Evolutionary conservation across 2,797 vertebrate species (phyloP), one percentile per base, ranked within the genome.

Genomic region (Chloroceryle amazona): DNA sequence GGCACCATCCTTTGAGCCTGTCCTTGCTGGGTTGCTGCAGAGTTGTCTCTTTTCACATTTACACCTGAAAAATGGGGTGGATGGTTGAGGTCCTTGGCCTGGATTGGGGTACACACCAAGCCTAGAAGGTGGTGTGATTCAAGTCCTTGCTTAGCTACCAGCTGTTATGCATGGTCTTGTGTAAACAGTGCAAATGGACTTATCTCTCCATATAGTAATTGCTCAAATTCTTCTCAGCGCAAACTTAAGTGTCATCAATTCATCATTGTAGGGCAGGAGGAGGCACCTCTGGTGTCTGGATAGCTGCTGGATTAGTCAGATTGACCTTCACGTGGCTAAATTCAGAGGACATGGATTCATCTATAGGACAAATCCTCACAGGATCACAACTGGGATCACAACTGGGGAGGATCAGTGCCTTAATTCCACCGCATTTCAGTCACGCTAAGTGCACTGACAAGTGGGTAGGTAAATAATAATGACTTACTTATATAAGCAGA

Each of bases 171-270:
- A 15, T 1, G 1, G 4, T 31, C 44, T 23, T 47, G 13, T 26
- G 23, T 29, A 83, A 88, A 6, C 9, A 1, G 0, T 5, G 6
- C 0, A 1, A n/a, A 10, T 4, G 12, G 5, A 61, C 46, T 44
- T 57, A 1, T 14, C 31, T 52, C 13, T 79, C 19, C 22, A 13
- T 0, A 1, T 35, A 51, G 13, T 73, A 68, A 41, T 44, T 31
- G 16, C 14, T 22, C 9, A 51, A 20, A 22, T 75, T 81, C 23
- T 81, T 67, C 13, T 14, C 18, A 20, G 49, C 13, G 5, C 28
- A 71, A 74, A 60, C 1, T 0, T 5, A 17, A 67, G 8, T 67
- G 39, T 2, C 0, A 1, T 31, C 11, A 28, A 1, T 49, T 57
- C 4, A 16, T 44, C 23, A 1, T 5, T 52, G 13, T 0, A 61